Evolutionary conservation across 2,797 vertebrate species (phyloP).

Genomic region (Clangula hyemalis): DNA sequence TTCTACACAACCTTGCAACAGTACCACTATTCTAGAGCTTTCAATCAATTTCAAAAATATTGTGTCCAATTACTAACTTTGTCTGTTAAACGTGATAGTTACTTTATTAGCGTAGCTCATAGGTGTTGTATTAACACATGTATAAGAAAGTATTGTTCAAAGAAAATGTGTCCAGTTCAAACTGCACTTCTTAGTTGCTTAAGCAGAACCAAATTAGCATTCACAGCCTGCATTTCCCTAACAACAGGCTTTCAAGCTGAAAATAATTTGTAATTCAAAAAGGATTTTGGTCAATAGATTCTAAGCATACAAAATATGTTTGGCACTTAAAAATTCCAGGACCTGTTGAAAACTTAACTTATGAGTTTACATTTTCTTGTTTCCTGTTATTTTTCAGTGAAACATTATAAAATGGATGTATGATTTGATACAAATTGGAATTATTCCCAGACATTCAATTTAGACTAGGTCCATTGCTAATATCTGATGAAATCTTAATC

Average conservation of each 20-base stretch:
- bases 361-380: slow-evolving; percentile 43
- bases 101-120: neutral
- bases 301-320: slow-evolving; percentile 46
- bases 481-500: slow-evolving; percentile 32
- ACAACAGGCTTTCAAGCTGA: slow-evolving; percentile 70
- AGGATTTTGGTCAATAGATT: slow-evolving; percentile 61
- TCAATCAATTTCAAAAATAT: slow-evolving; percentile 1
- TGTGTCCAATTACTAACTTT: neutral
- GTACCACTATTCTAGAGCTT: neutral
- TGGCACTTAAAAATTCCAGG: slow-evolving; percentile 44
- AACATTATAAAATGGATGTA: slow-evolving; percentile 5
- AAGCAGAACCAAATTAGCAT: slow-evolving; percentile 71
- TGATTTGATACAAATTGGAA: slow-evolving; percentile 18
- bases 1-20: neutral
- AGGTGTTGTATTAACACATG: slow-evolving; percentile 26
- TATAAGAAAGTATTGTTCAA: slow-evolving; percentile 23
- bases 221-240: slow-evolving; percentile 55
- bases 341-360: slow-evolving; percentile 58
- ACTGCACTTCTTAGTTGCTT: slow-evolving; percentile 53
- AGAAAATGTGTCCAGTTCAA: slow-evolving; percentile 36
- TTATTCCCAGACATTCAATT: slow-evolving; percentile 41
- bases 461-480: neutral
- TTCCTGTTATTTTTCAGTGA: slow-evolving; percentile 36
- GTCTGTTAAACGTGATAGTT: neutral
- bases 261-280: slow-evolving; percentile 77